Evolutionary conservation across 2,113 vertebrate species (phyloP), one percentile per base, ranked within the genome.

Genomic region (Microcebus griseorufus): DNA sequence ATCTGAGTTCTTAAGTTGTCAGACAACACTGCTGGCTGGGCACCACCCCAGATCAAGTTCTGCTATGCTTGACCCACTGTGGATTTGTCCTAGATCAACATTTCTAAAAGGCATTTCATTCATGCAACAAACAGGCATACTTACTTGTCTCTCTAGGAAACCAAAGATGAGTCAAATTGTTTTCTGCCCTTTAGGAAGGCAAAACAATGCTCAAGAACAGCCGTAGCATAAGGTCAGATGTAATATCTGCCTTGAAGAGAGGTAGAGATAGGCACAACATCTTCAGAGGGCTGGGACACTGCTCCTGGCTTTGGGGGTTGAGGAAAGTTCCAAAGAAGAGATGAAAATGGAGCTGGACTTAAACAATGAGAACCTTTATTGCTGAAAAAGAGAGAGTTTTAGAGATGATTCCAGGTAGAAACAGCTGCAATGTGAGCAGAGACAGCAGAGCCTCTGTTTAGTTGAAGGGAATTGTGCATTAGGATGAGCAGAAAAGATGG

Each of bases 271-370:
- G 32, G 53, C 3, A 3, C 10, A 16, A 20, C 0, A 3, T 27
- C 60, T 72, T 82, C 86, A 73, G n/a, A 67, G 32, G 32, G n/a
- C n/a, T 2, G 14, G 65, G 82, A 29, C 25, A 4, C 51, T 62
- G 67, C 29, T 73, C 62, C n/a, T 2, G 72, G 69, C 23, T 94
- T 72, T 70, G 34, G 23, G 13, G 18, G 80, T 42, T 60, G 20
- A 88, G 69, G 17, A 87, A 64, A 90, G 6, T 84, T 60, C 34
- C 81, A 83, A 51, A 65, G 62, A 62, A 90, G 65, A 94, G 48
- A 78, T 14, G 37, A 25, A 75, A 32, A 1, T 42, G 34, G 82
- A 83, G 37, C n/a, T 76, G 18, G n/a, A 64, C 60, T 12, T 75
- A 29, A 90, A 84, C 37, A 91, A 80, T 37, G 9, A 79, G 67